Conservation (phyloP, 2,113 vertebrate species). For the Edolisoma coerulescens region DNA sequence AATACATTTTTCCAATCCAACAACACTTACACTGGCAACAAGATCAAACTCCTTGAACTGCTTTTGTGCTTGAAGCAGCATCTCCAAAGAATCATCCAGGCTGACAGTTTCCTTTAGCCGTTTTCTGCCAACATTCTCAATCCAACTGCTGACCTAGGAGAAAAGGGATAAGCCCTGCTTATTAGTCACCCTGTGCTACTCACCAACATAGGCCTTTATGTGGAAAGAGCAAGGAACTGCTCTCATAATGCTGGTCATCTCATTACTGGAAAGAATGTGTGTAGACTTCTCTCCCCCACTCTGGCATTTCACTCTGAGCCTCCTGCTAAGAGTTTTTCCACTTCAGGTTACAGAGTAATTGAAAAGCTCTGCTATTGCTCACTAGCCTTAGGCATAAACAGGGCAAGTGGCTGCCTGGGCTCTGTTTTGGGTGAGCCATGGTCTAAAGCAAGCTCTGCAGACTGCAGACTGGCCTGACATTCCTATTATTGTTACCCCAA, state of each 20-base stretch:
- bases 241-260: not conserved
- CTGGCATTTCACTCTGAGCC: not conserved
- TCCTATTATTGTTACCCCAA: not conserved
- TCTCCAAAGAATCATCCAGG: slow-evolving; percentile 77
- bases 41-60: slow-evolving; percentile 80
- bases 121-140: slow-evolving; percentile 80
- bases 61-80: slow-evolving; percentile 72
- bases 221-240: not conserved
- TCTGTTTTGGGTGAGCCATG: not conserved
- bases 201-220: not conserved
- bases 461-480: not conserved
- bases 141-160: slow-evolving; percentile 80
- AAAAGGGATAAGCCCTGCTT: not conserved
- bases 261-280: not conserved
- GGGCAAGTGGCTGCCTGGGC: not conserved
- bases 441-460: not conserved
- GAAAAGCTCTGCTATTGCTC: slow-evolving; percentile 12
- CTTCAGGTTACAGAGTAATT: not conserved
- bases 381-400: slow-evolving; percentile 22
- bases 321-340: slow-evolving; percentile 19
- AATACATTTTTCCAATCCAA: not conserved
- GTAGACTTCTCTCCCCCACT: not conserved
- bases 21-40: slow-evolving; percentile 74
- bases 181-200: not conserved
- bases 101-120: slow-evolving; percentile 66